Conservation (phyloP, 2,797 vertebrate genomes). For the Anas capensis region DNA sequence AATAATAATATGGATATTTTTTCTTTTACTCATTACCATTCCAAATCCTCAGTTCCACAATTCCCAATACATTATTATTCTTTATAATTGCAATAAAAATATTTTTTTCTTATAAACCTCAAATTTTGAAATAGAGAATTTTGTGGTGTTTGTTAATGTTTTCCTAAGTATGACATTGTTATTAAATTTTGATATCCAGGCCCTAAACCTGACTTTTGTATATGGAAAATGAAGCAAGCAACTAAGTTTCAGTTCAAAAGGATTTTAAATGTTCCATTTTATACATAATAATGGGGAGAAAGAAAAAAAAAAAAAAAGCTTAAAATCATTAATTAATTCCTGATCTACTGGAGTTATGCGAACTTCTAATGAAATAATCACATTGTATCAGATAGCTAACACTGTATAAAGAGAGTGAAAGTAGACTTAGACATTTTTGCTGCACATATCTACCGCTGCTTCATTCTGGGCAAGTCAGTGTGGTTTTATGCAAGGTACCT, state of each 20-base stretch:
- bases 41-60: background rate
- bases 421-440: background rate
- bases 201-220: background rate
- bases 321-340: background rate
- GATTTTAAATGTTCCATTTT: background rate
- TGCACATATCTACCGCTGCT: background rate
- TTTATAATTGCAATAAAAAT: background rate
- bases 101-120: background rate
- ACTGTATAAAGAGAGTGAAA: background rate
- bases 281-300: background rate
- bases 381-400: background rate
- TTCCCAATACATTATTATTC: background rate
- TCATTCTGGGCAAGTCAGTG: background rate
- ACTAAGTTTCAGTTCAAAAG: background rate
- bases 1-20: background rate
- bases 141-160: background rate
- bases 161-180: background rate
- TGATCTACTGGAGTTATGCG: background rate
- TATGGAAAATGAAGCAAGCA: background rate
- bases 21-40: background rate
- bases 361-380: background rate
- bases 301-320: background rate
- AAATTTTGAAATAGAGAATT: background rate
- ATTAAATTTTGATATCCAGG: background rate
- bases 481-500: background rate